Percentiles rank a stretch among this genome's conserved stretches.
Evolutionary conservation across 2,797 vertebrate genomes (phyloP).

Genomic region (Hyperoplus lanceolatus): DNA sequence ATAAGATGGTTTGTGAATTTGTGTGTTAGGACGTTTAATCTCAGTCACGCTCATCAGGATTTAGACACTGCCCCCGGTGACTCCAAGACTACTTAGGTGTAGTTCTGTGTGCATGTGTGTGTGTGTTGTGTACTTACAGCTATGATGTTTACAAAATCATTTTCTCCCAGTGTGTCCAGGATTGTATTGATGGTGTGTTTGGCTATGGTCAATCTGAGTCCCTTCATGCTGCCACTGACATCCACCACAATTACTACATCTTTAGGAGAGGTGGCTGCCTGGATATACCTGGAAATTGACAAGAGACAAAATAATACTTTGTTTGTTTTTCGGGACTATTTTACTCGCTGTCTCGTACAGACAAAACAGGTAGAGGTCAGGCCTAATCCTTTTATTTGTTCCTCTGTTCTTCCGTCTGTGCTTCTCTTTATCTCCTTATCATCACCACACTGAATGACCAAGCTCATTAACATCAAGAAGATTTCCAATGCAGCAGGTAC

Average conservation of each 20-base stretch:
- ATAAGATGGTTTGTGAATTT: neutral
- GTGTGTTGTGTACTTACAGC: constrained; percentile 83
- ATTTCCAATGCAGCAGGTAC: constrained; percentile 49
- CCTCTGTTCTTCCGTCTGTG: constrained; percentile 40
- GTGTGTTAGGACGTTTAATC: constrained; percentile 42
- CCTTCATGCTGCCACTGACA: constrained; percentile 97
- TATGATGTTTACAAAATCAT: constrained; percentile 97
- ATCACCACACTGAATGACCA: constrained; percentile 48
- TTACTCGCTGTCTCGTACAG: constrained; percentile 8
- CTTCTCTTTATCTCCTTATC: constrained; percentile 65
- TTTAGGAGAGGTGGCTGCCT: constrained; percentile 96
- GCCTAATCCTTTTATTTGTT: constrained; percentile 70
- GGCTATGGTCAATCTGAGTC: constrained; percentile 93
- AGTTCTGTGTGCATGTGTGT: neutral
- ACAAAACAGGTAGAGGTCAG: constrained; percentile 35
- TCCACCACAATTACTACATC: constrained; percentile 95
- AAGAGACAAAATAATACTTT: neutral
- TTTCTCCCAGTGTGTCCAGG: constrained; percentile 95
- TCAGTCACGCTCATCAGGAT: constrained; percentile 12
- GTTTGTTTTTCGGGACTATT: neutral
- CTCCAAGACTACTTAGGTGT: neutral
- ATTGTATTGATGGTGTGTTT: constrained; percentile 95
- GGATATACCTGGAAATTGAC: constrained; percentile 90
- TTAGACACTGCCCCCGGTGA: constrained; percentile 4
- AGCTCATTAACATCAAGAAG: constrained; percentile 71